Evolutionary conservation across 2,888 invertebrate species (phyloP).

Genomic region (Ptilodon capucinus): DNA sequence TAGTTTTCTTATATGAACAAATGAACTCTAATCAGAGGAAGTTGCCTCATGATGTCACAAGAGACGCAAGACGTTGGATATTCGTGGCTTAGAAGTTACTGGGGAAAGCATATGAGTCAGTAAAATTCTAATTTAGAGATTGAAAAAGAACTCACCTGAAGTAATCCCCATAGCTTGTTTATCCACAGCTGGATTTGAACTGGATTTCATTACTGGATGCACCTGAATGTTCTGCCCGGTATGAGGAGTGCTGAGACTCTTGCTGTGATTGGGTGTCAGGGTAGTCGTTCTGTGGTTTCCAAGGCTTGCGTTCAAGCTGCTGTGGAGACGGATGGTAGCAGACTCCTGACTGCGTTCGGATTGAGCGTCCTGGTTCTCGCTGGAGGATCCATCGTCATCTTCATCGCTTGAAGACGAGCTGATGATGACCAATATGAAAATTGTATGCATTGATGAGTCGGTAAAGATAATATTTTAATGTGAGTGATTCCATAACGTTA

Average conservation of each 20-base stretch:
- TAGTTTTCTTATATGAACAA: too few species aligned
- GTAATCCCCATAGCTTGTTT: constrained; percentile 77
- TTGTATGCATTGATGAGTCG: too few species aligned
- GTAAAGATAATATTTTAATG: too few species aligned
- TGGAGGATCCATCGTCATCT: constrained; percentile 81
- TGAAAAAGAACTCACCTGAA: constrained; percentile 57
- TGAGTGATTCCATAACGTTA: too few species aligned
- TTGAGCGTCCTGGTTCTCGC: constrained; percentile 72
- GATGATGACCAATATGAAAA: constrained; percentile 30
- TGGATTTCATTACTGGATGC: constrained; percentile 78
- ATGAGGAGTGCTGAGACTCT: constrained; percentile 71
- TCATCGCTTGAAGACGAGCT: constrained; percentile 89
- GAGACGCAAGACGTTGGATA: too few species aligned
- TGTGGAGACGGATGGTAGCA: constrained; percentile 49
- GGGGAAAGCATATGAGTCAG: too few species aligned
- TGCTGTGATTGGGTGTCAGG: constrained; percentile 68
- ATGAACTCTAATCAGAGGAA: too few species aligned
- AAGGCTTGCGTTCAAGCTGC: constrained; percentile 44
- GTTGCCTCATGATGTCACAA: too few species aligned
- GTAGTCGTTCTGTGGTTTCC: constrained; percentile 46
- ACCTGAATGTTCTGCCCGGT: constrained; percentile 69
- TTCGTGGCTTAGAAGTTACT: too few species aligned
- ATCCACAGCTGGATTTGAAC: constrained; percentile 76
- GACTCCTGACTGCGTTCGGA: constrained; percentile 69
- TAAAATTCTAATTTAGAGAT: too few species aligned